Evolutionary conservation across 2,797 vertebrate species (phyloP).

Genomic region (Heliangelus exortis): DNA sequence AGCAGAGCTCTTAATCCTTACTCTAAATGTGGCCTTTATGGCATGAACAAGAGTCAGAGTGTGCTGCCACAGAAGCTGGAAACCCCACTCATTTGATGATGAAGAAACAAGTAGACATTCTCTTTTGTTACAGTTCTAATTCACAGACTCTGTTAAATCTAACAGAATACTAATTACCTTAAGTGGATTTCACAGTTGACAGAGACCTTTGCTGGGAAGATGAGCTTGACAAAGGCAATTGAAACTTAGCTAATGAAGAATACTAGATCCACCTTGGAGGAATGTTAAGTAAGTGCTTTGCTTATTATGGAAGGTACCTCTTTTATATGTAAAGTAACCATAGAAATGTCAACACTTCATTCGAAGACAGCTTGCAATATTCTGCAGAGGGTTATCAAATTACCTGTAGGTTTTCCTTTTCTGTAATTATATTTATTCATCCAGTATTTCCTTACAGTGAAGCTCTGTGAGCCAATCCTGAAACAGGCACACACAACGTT

Average conservation of each 20-base stretch:
- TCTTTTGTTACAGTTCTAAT: slow-evolving; percentile 63
- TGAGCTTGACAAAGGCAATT: slow-evolving; percentile 68
- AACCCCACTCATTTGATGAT: slow-evolving; percentile 45
- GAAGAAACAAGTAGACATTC: slow-evolving; percentile 48
- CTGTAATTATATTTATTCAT: slow-evolving; percentile 51
- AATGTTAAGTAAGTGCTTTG: slow-evolving; percentile 69
- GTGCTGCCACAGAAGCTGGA: not conserved
- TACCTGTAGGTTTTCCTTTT: slow-evolving; percentile 29
- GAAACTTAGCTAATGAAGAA: slow-evolving; percentile 75
- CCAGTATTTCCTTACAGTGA: not conserved
- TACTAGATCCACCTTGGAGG: slow-evolving; percentile 41
- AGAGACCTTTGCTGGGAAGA: slow-evolving; percentile 75
- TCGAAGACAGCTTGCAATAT: slow-evolving; percentile 33
- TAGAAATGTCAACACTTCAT: slow-evolving; percentile 63
- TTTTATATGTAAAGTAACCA: slow-evolving; percentile 60
- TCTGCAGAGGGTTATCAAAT: slow-evolving; percentile 52
- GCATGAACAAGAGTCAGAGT: not conserved
- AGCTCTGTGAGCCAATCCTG: not conserved
- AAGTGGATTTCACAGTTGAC: slow-evolving; percentile 72
- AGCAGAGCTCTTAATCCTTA: not conserved
- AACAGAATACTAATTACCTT: slow-evolving; percentile 74
- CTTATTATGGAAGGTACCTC: slow-evolving; percentile 44
- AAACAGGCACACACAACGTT: not conserved
- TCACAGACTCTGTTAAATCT: slow-evolving; percentile 59
- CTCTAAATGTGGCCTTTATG: not conserved